phyloP scores from a whole-genome alignment of 2,113 vertebrate genomes.

The Proteles cristata region DNA sequence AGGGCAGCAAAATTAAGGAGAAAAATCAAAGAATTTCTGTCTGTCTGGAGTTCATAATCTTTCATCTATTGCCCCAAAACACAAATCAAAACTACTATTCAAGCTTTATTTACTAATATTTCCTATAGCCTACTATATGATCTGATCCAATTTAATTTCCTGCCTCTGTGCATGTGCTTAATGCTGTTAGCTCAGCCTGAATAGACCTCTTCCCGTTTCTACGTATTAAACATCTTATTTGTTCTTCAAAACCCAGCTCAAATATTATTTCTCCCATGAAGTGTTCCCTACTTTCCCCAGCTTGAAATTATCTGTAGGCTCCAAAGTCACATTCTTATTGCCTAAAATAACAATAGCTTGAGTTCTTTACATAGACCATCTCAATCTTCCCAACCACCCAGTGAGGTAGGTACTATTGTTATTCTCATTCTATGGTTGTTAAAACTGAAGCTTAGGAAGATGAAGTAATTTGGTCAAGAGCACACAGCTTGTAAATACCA shows the following conservation, averaged over 20 bases:
- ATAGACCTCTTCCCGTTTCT: conserved; percentile 33
- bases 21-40: conserved; percentile 43
- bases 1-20: conserved; percentile 36
- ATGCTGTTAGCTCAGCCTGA: not conserved
- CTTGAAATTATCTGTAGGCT: not conserved
- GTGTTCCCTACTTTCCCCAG: not conserved
- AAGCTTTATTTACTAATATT: conserved; percentile 44
- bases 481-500: not conserved
- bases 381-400: not conserved
- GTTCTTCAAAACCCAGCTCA: conserved; percentile 4
- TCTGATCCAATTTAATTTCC: conserved; percentile 44
- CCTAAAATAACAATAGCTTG: conserved; percentile 41
- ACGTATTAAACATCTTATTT: conserved; percentile 20
- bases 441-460: not conserved
- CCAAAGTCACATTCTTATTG: not conserved
- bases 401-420: not conserved
- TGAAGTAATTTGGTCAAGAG: not conserved
- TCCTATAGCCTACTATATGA: conserved; percentile 25
- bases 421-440: not conserved
- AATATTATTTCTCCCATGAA: conserved; percentile 35
- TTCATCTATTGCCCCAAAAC: conserved; percentile 53
- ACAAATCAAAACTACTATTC: conserved; percentile 23
- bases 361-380: not conserved
- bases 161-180: conserved; percentile 11
- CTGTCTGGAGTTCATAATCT: not conserved